Base-by-base conservation (phyloP, 2,888 invertebrate species). In the Acanthopleura granulata region DNA sequence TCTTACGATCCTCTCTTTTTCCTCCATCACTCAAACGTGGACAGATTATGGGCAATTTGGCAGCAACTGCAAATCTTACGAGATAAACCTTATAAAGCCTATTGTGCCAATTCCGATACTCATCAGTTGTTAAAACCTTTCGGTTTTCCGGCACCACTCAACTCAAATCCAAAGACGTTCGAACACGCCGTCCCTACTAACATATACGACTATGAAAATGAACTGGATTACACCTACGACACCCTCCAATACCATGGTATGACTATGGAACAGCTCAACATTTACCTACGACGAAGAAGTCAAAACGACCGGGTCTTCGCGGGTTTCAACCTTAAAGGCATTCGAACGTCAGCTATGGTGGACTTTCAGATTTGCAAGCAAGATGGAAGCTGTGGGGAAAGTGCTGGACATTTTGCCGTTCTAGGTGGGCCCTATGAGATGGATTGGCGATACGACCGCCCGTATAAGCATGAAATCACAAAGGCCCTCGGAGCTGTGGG, bases 161-260 rank as follows among this genome's bases (percentile, higher is more conserved):
- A 80, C 76, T 77, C 77, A 74, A 77, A 81, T 73, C 74, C 73
- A 27, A 79, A 77, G 74, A 81, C 80, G 0, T 69, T 73, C 49
- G 15, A 25, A 18, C 74, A 81, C 75, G 72, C 80, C 57, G 72
- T 71, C 11, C 79, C 81, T 1, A 74, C 73, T 12, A 49, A 78
- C 49, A 25, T 81, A 25, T 81, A 81, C 66, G 79, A 80, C 72
- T 80, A 81, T 49, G 79, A 81, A 57, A 27, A 69, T 14, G 79
- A 74, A 18, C 76, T 81, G 14, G 72, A 69, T 0, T 81, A 81
- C 75, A 74, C 74, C 22, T 81, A 77, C 66, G 81, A 81, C 73
- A 75, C 70, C 11, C 77, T 81, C 14, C 66, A 74, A 29, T 80
- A 78, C 75, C 80, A 79, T 14, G 80, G 80, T 6, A 78, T 79